phyloP scores from a whole-genome alignment of 2,888 invertebrate genomes.

The Gasteruption jaculator region DNA sequence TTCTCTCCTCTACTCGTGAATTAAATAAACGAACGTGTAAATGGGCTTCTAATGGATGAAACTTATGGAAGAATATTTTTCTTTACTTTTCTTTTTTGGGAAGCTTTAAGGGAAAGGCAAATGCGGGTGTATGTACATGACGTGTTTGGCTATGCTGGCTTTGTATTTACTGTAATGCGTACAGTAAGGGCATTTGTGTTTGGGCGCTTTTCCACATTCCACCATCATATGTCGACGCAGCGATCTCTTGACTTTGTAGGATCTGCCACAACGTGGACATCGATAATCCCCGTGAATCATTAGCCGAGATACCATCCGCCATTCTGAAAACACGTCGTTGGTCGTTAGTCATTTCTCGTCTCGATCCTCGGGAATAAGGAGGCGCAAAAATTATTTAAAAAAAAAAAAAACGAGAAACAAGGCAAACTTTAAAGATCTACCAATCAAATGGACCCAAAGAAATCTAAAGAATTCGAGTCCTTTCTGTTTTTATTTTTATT shows the following conservation, averaged over 20 bases:
- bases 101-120: slow-evolving; percentile 19
- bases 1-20: too few species aligned
- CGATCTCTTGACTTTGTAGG: slow-evolving; percentile 58
- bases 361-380: too few species aligned
- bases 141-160: slow-evolving; percentile 45
- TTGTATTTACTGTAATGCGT: slow-evolving; percentile 46
- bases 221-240: slow-evolving; percentile 44
- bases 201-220: slow-evolving; percentile 49
- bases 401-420: neutral
- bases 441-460: neutral
- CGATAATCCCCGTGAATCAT: slow-evolving; percentile 37
- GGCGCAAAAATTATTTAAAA: too few species aligned
- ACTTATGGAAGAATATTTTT: too few species aligned
- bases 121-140: slow-evolving; percentile 36
- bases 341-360: too few species aligned
- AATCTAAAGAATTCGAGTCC: too few species aligned
- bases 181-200: slow-evolving; percentile 45
- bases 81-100: too few species aligned
- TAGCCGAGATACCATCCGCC: slow-evolving; percentile 10
- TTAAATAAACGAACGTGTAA: too few species aligned
- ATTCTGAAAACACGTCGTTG: slow-evolving; percentile 22
- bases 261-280: slow-evolving; percentile 56
- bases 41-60: too few species aligned
- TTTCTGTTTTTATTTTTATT: too few species aligned
- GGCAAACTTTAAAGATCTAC: neutral